Percentiles rank a stretch among this genome's conserved stretches.
phyloP scores from a whole-genome alignment of 2,888 invertebrate species.

The Anarsia innoxiella region DNA sequence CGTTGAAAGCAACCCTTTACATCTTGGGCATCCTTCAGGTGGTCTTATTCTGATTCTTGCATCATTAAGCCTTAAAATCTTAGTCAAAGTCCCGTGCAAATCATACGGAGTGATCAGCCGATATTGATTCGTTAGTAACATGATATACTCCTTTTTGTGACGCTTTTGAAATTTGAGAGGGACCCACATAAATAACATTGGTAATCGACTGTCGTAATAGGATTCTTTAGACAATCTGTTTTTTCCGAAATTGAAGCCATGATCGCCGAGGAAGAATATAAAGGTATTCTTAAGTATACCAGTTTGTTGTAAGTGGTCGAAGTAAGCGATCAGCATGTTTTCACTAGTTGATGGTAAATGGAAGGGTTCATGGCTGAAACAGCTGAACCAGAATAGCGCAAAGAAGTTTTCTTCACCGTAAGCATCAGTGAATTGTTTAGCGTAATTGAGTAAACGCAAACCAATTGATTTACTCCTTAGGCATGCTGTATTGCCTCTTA shows the following conservation, averaged over 20 bases:
- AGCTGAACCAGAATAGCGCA: conserved; percentile 84
- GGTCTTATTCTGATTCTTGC: conserved; percentile 29
- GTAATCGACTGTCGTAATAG: conserved; percentile 85
- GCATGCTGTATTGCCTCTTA: conserved; percentile 49
- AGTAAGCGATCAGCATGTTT: conserved; percentile 66
- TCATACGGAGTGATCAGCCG: background rate
- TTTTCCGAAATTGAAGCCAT: conserved; percentile 83
- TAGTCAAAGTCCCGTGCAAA: conserved; percentile 47
- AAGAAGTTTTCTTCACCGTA: conserved; percentile 78
- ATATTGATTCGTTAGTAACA: background rate
- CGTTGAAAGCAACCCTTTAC: conserved; percentile 76
- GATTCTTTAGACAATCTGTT: conserved; percentile 80
- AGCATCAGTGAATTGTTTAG: conserved; percentile 75
- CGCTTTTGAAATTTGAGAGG: conserved; percentile 76
- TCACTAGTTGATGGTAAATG: conserved; percentile 81
- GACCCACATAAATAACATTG: conserved; percentile 81
- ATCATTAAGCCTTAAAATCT: conserved; percentile 71
- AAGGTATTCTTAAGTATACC: conserved; percentile 78
- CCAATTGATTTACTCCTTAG: conserved; percentile 70
- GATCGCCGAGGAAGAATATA: conserved; percentile 84
- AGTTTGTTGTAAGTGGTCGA: conserved; percentile 64
- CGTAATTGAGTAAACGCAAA: conserved; percentile 79
- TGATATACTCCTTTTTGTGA: conserved; percentile 63
- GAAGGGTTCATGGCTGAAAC: conserved; percentile 80
- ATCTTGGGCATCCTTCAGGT: conserved; percentile 76